Evolutionary conservation across 2,797 vertebrate genomes (phyloP).

Genomic region (Tapera naevia): DNA sequence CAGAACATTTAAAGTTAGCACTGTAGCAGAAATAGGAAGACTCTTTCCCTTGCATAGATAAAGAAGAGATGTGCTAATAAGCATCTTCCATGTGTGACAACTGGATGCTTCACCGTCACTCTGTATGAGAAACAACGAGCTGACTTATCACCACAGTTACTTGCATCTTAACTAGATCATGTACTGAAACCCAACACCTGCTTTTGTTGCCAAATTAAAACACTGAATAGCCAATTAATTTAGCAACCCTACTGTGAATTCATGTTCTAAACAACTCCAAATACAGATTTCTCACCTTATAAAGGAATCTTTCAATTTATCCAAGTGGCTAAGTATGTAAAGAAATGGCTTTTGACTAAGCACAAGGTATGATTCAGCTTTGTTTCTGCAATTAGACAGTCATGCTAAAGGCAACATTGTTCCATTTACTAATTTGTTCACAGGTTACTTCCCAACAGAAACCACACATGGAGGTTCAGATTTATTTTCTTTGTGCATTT

Average conservation of each 20-base stretch:
- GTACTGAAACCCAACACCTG: neutral
- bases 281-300: neutral
- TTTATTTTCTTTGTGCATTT: neutral
- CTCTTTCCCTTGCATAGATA: neutral
- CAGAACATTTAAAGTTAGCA: neutral
- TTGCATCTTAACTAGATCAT: neutral
- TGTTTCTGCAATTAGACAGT: neutral
- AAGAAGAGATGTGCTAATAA: neutral
- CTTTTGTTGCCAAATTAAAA: neutral
- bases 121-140: neutral
- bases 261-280: neutral
- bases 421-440: neutral
- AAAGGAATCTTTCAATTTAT: neutral
- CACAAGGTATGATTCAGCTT: neutral
- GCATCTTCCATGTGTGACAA: neutral
- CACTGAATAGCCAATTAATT: neutral
- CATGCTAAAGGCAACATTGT: neutral
- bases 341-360: neutral
- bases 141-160: neutral
- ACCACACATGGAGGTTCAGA: neutral
- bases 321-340: neutral
- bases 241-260: neutral
- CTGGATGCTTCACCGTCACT: neutral
- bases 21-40: neutral
- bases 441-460: neutral